These are phyloP conservation scores for Tapera naevia DNA, from an alignment of 2,797 vertebrate genomes.

Conservation along the genomic window DNA sequence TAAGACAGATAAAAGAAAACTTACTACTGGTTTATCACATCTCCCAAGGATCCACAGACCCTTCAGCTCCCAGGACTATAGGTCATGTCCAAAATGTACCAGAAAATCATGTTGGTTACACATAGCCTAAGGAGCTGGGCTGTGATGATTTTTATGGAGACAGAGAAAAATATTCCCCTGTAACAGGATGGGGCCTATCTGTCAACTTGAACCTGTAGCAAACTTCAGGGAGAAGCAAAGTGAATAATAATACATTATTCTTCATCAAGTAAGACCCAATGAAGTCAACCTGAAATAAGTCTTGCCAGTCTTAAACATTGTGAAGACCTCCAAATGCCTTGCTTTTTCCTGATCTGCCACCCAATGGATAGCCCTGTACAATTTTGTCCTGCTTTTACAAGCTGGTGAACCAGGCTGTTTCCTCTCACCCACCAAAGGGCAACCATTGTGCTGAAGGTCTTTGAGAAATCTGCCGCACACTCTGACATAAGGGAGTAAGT, in stretches of 20 bases:
- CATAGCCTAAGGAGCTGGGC: neutral
- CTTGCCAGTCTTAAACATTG: neutral
- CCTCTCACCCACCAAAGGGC: conserved; percentile 49
- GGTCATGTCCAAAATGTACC: neutral
- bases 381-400: neutral
- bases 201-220: neutral
- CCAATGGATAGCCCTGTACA: neutral
- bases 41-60: neutral
- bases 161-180: neutral
- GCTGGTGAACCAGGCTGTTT: neutral
- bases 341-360: neutral
- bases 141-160: neutral
- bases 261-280: neutral
- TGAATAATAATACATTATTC: neutral
- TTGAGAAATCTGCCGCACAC: conserved; percentile 38
- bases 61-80: neutral
- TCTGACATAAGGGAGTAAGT: conserved; percentile 46
- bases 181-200: neutral
- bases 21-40: neutral
- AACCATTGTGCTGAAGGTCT: conserved; percentile 42
- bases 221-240: neutral
- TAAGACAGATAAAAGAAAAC: neutral
- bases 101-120: neutral
- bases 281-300: neutral
- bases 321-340: neutral